These are phyloP conservation scores for Petromus typicus DNA, from an alignment of 2,113 vertebrate genomes.

Conservation along the genomic window DNA sequence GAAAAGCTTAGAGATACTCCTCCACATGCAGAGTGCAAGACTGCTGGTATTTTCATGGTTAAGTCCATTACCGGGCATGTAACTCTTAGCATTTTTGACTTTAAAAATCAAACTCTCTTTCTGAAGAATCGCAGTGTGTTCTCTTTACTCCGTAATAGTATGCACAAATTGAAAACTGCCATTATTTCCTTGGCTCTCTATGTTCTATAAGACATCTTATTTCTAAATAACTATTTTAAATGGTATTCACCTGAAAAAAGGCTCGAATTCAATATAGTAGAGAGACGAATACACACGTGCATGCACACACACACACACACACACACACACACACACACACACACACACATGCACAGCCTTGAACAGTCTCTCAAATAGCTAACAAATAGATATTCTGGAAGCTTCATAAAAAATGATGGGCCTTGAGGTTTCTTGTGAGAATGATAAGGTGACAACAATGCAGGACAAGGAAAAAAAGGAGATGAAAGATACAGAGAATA, in stretches of 20 bases:
- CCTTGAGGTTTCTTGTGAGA: not conserved
- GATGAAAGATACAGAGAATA: not conserved
- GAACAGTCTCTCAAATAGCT: not conserved
- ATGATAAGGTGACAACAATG: not conserved
- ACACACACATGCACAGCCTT: not conserved
- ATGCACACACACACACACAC: not conserved
- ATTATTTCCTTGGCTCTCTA: conserved; percentile 7
- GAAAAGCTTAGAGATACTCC: conserved; percentile 79
- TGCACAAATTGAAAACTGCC: conserved; percentile 60
- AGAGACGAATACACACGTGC: not conserved
- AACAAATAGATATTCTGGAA: not conserved
- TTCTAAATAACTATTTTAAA: not conserved
- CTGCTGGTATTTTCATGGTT: conserved; percentile 71
- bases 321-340: not conserved
- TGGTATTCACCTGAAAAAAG: not conserved
- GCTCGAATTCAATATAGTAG: conserved; percentile 2
- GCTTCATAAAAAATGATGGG: not conserved
- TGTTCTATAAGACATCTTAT: not conserved
- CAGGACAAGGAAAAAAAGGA: not conserved
- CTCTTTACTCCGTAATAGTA: conserved; percentile 75
- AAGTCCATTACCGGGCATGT: conserved; percentile 70
- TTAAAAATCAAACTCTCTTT: conserved; percentile 71
- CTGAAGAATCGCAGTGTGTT: conserved; percentile 45
- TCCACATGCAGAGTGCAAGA: conserved; percentile 60
- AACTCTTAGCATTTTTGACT: conserved; percentile 80